Evolutionary conservation across 2,888 invertebrate species (phyloP).

Genomic region (Seladonia tumulorum): DNA sequence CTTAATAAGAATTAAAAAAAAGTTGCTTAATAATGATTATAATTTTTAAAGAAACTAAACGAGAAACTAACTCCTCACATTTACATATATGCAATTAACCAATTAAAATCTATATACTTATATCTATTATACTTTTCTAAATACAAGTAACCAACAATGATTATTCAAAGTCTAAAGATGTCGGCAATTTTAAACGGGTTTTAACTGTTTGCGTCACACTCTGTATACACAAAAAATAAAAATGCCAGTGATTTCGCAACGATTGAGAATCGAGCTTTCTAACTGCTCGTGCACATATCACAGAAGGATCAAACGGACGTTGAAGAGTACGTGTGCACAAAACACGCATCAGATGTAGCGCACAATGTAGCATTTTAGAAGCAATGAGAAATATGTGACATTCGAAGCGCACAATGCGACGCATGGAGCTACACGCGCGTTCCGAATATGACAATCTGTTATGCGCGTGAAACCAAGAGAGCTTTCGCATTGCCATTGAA

Average conservation of each 20-base stretch:
- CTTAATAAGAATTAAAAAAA: no score
- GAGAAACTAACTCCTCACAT: no score
- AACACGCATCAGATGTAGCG: slow-evolving; percentile 13
- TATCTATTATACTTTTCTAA: no score
- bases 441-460: neutral
- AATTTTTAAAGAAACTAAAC: no score
- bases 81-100: no score
- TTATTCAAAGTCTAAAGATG: neutral
- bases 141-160: no score
- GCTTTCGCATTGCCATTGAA: neutral
- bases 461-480: neutral
- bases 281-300: slow-evolving; percentile 27
- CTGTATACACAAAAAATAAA: neutral
- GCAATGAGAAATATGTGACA: slow-evolving; percentile 49
- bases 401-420: slow-evolving; percentile 22
- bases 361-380: slow-evolving; percentile 51
- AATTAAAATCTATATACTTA: no score
- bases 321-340: slow-evolving; percentile 4
- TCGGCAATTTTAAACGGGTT: neutral
- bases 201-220: neutral
- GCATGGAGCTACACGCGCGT: neutral
- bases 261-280: slow-evolving; percentile 15
- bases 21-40: no score
- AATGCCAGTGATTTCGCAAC: neutral
- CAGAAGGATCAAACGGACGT: slow-evolving; percentile 26